phyloP scores from a whole-genome alignment of 2,888 invertebrate species.

The Cerceris ruficornis region DNA sequence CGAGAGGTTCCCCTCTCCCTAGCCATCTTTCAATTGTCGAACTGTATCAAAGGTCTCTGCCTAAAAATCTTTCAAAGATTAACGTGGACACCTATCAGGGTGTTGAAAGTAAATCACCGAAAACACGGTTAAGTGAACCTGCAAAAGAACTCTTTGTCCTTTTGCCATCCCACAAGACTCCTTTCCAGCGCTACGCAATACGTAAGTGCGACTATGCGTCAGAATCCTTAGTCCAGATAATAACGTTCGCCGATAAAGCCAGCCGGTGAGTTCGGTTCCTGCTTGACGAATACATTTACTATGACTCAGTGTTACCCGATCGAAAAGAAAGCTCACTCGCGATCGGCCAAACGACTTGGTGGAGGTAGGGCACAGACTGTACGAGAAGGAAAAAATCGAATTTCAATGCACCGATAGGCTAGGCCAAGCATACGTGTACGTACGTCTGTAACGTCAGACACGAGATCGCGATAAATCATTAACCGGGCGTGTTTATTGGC shows the following conservation, averaged over 20 bases:
- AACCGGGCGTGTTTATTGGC: constrained; percentile 63
- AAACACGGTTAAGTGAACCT: no score
- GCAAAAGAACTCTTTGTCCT: no score
- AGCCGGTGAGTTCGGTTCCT: constrained; percentile 45
- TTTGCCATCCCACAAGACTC: background rate
- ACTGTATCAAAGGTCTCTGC: no score
- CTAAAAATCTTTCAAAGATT: no score
- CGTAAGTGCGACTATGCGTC: constrained; percentile 30
- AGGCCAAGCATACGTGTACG: constrained; percentile 12
- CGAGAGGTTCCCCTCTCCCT: no score
- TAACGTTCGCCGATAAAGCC: constrained; percentile 30
- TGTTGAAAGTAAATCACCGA: no score
- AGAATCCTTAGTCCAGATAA: constrained; percentile 9
- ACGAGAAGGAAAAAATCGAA: constrained; percentile 27
- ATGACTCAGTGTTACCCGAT: constrained; percentile 44
- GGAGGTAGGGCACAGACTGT: background rate
- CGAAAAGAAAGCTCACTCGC: constrained; percentile 39
- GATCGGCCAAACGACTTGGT: constrained; percentile 7
- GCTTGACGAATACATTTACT: constrained; percentile 27
- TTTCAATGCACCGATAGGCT: constrained; percentile 36
- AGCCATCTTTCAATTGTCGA: no score
- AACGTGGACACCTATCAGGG: no score
- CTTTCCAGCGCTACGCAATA: background rate
- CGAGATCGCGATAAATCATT: constrained; percentile 61
- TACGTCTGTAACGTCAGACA: constrained; percentile 31